phyloP scores from a whole-genome alignment of 2,113 vertebrate genomes.

The Sylvietta virens region DNA sequence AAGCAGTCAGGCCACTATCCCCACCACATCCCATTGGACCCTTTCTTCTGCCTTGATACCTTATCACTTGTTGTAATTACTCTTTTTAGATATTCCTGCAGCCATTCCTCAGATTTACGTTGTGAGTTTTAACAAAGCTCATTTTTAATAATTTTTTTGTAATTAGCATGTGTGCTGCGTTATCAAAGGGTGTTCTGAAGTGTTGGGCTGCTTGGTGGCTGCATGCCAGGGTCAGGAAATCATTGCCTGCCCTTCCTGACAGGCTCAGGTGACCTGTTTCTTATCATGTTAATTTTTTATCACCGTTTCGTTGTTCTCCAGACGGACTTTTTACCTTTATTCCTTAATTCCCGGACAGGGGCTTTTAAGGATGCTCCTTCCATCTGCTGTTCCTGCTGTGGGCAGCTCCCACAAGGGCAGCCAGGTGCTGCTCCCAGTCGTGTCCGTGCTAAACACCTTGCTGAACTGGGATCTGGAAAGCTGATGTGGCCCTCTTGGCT shows the following conservation, averaged over 20 bases:
- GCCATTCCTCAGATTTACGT: background rate
- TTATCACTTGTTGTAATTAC: background rate
- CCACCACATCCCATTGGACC: background rate
- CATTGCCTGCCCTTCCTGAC: background rate
- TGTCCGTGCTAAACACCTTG: background rate
- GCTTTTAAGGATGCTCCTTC: background rate
- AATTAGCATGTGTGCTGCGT: background rate
- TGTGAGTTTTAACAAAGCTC: background rate
- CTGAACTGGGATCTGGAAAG: background rate
- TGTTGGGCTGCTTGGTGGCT: background rate
- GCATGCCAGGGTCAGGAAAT: background rate
- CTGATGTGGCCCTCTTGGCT: background rate
- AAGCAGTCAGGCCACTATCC: background rate
- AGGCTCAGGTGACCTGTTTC: background rate
- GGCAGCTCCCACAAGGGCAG: background rate
- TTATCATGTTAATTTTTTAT: background rate
- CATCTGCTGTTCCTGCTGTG: background rate
- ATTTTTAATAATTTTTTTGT: background rate
- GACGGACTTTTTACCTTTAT: background rate
- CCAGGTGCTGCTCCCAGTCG: background rate
- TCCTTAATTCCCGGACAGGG: background rate
- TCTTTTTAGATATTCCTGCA: background rate
- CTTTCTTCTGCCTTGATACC: background rate
- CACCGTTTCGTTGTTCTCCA: background rate
- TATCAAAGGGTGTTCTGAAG: background rate